Evolutionary conservation across 2,888 invertebrate genomes (phyloP), one percentile per base, ranked within the genome.

Genomic region (Drosophila koepferae): DNA sequence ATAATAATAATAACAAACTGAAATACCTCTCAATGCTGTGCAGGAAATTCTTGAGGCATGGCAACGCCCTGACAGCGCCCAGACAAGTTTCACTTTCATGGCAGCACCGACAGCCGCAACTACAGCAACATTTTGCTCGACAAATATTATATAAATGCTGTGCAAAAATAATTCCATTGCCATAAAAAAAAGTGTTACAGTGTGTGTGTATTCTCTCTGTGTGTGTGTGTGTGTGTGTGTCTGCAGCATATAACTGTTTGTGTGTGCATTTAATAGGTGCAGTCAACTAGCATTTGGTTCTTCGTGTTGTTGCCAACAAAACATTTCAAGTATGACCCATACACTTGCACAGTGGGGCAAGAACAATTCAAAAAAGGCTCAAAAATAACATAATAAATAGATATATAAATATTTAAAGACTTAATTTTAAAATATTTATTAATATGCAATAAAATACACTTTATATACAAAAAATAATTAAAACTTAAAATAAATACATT

Each of bases 1-100:
- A 46, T 23, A 23, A 48, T 36, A 67, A 28, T 49, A 41, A 66
- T 23, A 55, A 23, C 28, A 55, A 40, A 55, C 55, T 55, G 31
- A 46, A 64, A 68, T 63, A 49, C 23, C 43, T 51, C 36, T 58
- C 63, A 66, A 76, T 63, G 63, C 60, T 70, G 68, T 82, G 62
- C 62, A 77, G 90, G 89, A 90, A 85, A 85, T 85, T 85, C 85
- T 88, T 86, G 70, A 88, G 77, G 70, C 73, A 79, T 80, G 86
- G 59, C 90, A 86, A 85, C 89, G 84, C 83, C 86, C 82, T 74
- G 67, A 38, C 73, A 73, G 74, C 70, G 53, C 63, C 79, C 79
- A 81, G 75, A 72, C 85, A 77, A 88, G 90, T 90, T 88, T 90
- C 61, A 72, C 79, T 80, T 80, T 80, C 61, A 64, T 79, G 75